Evolutionary conservation across 2,888 invertebrate species (phyloP).

Genomic region (Protodeltote pygarga): DNA sequence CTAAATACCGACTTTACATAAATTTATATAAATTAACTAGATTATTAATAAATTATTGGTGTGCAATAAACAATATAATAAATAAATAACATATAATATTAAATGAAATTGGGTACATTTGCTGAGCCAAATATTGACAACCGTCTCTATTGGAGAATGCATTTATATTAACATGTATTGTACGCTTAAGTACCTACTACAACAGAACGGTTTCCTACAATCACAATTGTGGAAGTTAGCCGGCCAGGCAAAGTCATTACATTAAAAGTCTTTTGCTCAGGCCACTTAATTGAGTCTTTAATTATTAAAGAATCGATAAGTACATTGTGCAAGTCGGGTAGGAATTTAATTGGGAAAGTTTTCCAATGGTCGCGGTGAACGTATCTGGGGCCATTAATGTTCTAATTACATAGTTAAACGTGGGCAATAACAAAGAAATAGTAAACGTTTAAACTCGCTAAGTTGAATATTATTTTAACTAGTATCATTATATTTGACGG

Average conservation of each 20-base stretch:
- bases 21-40: too few relatives aligned
- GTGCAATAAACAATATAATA: too few relatives aligned
- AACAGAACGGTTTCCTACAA: slow-evolving; percentile 33
- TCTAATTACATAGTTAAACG: slow-evolving; percentile 38
- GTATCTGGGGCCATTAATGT: slow-evolving; percentile 39
- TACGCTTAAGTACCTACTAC: too few relatives aligned
- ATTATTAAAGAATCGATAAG: slow-evolving; percentile 63
- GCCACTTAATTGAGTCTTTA: slow-evolving; percentile 63
- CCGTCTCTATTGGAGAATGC: slow-evolving; percentile 3
- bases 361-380: slow-evolving; percentile 20
- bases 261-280: slow-evolving; percentile 47
- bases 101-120: slow-evolving; percentile 21
- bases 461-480: slow-evolving; percentile 15
- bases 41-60: too few relatives aligned
- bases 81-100: too few relatives aligned
- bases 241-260: slow-evolving; percentile 52
- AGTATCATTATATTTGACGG: too few relatives aligned
- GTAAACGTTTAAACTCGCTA: slow-evolving; percentile 25
- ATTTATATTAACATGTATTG: slow-evolving; percentile 49
- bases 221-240: slow-evolving; percentile 38
- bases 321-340: slow-evolving; percentile 36
- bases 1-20: too few relatives aligned
- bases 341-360: slow-evolving; percentile 59
- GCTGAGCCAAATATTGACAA: slow-evolving; percentile 11
- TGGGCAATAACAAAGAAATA: slow-evolving; percentile 38